Evolutionary conservation across 2,113 vertebrate species (phyloP), one percentile per base, ranked within the genome.

Genomic region (Rousettus leschenaultii): DNA sequence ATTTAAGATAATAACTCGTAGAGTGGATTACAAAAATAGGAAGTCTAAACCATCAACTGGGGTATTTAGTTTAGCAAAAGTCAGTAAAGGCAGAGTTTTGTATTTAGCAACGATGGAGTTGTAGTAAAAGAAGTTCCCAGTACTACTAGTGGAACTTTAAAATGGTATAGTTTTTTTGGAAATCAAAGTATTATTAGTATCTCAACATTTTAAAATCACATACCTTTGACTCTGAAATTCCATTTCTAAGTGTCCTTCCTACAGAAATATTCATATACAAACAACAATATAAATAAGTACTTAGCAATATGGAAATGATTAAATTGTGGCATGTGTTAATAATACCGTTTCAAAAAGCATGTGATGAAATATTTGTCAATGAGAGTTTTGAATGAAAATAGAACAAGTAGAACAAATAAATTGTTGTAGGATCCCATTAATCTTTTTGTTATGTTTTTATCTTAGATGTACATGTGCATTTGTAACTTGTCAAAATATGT

Each of bases 61-160:
- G 24, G 10, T 86, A 89, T 89, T 92, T 68, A 96, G 65, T 95
- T 40, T 79, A 93, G 26, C 18, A 92, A 74, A 87, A 92, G 28
- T 89, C 35, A 71, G 8, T 85, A 75, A 94, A 94, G n/a, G 35
- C 24, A 92, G 86, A 78, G 73, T 89, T 77, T 74, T 91, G n/a
- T 89, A 57, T 73, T 86, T 26, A 66, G 2, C n/a, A 53, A 19
- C 74, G 65, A 38, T 91, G 82, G 26, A 30, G 45, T 77, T 90
- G 7, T 83, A 28, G 35, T 95, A 9, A 55, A 24, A 78, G 5
- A 51, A 71, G 78, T 88, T 70, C 10, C 22, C 26, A 5, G 51
- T 1, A 63, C 13, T 74, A 13, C 65, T n/a, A 19, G 8, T 94
- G 22, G 33, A 61, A 77, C 33, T 73, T 90, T 65, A 90, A 88